Conservation (phyloP, 2,888 invertebrate genomes). For the Clepsis dumicolana region DNA sequence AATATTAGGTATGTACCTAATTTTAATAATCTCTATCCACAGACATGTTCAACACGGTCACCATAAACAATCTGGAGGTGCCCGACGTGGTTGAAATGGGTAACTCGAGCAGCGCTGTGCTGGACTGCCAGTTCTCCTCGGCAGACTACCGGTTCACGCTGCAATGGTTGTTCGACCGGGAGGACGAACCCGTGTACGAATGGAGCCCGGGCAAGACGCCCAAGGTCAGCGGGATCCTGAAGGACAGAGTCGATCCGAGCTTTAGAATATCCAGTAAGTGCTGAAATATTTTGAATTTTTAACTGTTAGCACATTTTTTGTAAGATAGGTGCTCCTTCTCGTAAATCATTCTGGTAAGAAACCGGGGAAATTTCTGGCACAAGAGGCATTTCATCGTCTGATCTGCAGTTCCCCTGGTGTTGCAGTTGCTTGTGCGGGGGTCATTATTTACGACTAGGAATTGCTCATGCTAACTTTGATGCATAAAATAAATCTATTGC, state of each 20-base stretch:
- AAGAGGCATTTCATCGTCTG: too few relatives aligned
- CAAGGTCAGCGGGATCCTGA: constrained; percentile 48
- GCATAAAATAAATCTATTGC: too few relatives aligned
- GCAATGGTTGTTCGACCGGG: constrained; percentile 55
- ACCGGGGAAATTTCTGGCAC: too few relatives aligned
- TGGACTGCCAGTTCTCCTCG: constrained; percentile 56
- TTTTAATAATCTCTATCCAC: neutral
- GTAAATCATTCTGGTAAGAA: too few relatives aligned
- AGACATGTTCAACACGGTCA: constrained; percentile 49
- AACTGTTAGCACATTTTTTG: too few relatives aligned
- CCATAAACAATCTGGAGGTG: constrained; percentile 56
- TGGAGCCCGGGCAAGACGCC: constrained; percentile 53
- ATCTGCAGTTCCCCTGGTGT: too few relatives aligned
- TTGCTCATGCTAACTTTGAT: too few relatives aligned
- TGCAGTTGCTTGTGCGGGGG: too few relatives aligned
- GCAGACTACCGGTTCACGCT: constrained; percentile 51
- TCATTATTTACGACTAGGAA: too few relatives aligned
- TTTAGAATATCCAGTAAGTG: constrained; percentile 51
- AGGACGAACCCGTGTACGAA: constrained; percentile 49
- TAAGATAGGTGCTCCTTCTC: too few relatives aligned
- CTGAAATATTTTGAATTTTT: neutral
- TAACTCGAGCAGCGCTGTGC: constrained; percentile 46
- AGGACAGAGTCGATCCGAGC: constrained; percentile 50
- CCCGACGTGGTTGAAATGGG: constrained; percentile 55
- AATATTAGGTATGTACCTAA: too few relatives aligned